These are phyloP conservation scores for Drosophila nannoptera DNA, from an alignment of 1,140 invertebrate species.

Conservation along the genomic window DNA sequence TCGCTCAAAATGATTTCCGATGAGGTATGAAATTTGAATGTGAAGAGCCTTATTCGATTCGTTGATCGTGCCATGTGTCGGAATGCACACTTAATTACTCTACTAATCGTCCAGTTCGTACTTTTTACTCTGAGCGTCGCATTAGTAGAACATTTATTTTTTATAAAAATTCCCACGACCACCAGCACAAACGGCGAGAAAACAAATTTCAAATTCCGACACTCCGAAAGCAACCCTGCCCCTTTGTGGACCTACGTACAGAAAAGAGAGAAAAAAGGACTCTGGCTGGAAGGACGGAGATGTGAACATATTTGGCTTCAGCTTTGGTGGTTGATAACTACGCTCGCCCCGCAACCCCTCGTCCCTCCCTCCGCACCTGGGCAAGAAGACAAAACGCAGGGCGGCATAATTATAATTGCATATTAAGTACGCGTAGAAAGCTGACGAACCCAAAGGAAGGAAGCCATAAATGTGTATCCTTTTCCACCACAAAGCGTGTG, in stretches of 20 bases:
- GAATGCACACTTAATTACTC: constrained; percentile 41
- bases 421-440: constrained; percentile 57
- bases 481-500: constrained; percentile 51
- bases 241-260: not conserved
- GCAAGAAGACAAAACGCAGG: constrained; percentile 47
- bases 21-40: no score
- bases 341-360: not conserved
- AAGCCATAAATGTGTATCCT: constrained; percentile 70
- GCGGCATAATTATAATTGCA: constrained; percentile 76
- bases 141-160: constrained; percentile 32
- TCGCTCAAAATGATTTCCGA: no score
- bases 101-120: constrained; percentile 45
- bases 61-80: not conserved
- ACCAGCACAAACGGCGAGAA: constrained; percentile 46
- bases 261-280: constrained; percentile 33
- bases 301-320: constrained; percentile 14
- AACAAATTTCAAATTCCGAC: constrained; percentile 66
- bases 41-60: no score
- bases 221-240: constrained; percentile 51
- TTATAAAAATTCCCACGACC: constrained; percentile 62
- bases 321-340: constrained; percentile 56
- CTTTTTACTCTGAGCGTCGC: not conserved
- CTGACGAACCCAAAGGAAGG: constrained; percentile 22
- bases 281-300: constrained; percentile 13
- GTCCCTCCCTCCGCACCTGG: constrained; percentile 13